phyloP scores from a whole-genome alignment of 92 coral and sea anemone species.

The Paramuricea clavata region DNA sequence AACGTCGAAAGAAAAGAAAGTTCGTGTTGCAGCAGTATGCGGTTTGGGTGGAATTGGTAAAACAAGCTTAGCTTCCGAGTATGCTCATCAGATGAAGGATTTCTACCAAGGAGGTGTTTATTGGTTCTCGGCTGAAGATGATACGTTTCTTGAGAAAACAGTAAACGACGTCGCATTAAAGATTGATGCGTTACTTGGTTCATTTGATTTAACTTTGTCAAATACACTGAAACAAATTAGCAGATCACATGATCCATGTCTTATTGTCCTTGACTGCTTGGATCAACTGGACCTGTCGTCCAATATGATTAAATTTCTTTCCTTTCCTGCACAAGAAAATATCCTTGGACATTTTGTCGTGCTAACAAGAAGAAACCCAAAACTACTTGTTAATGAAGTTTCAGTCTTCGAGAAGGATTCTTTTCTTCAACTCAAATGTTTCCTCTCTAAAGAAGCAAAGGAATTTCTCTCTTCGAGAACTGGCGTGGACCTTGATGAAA shows the following conservation, averaged over 20 bases:
- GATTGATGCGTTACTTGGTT: too few relatives aligned
- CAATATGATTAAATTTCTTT: slow-evolving; percentile 73
- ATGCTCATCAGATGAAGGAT: too few relatives aligned
- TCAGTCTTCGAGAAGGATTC: slow-evolving; percentile 47
- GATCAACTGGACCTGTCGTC: slow-evolving; percentile 73
- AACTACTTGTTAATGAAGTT: slow-evolving; percentile 63
- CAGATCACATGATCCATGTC: too few relatives aligned
- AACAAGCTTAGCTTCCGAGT: slow-evolving; percentile 80
- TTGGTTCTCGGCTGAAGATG: too few relatives aligned
- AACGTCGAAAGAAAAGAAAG: neutral
- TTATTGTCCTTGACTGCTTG: slow-evolving; percentile 77
- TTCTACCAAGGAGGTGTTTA: too few relatives aligned
- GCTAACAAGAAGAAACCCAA: slow-evolving; percentile 80
- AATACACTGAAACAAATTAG: too few relatives aligned
- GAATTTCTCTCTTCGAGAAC: neutral
- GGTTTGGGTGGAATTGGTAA: too few relatives aligned
- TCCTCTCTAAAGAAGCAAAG: neutral
- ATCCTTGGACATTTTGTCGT: slow-evolving; percentile 77
- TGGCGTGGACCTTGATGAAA: neutral
- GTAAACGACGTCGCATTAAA: slow-evolving; percentile 73
- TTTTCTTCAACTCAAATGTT: slow-evolving; percentile 11
- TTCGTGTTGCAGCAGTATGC: too few relatives aligned
- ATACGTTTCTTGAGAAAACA: too few relatives aligned
- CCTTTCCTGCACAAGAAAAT: slow-evolving; percentile 76
- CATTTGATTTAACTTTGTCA: too few relatives aligned